A percentile compares a stretch with the other conserved stretches of the same genome.
Evolutionary conservation across 1,140 invertebrate species (phyloP).

Genomic region (Cotesia typhae): DNA sequence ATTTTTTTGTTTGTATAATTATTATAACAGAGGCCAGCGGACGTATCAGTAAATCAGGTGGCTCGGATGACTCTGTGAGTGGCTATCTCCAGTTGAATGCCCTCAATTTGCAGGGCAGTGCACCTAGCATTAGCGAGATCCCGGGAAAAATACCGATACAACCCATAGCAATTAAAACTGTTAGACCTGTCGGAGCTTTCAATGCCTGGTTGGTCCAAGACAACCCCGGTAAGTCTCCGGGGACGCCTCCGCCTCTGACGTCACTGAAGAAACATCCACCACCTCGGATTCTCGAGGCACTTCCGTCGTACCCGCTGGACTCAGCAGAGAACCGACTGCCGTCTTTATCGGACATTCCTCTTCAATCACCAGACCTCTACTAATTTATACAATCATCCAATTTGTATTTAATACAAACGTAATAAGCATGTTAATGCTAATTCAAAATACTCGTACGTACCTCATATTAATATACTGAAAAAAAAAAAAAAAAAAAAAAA

Average conservation of each 20-base stretch:
- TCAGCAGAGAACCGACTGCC: neutral
- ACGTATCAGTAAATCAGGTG: slow-evolving; percentile 58
- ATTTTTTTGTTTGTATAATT: slow-evolving; percentile 15
- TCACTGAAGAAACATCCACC: slow-evolving; percentile 38
- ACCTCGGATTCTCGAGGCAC: slow-evolving; percentile 58
- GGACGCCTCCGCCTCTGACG: slow-evolving; percentile 1
- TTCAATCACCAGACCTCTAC: too few relatives aligned
- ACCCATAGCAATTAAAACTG: slow-evolving; percentile 28
- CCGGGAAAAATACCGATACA: slow-evolving; percentile 36
- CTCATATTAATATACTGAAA: too few relatives aligned
- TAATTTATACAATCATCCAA: too few relatives aligned
- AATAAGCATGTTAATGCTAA: too few relatives aligned
- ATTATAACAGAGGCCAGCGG: slow-evolving; percentile 48
- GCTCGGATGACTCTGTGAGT: slow-evolving; percentile 51
- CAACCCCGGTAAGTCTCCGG: slow-evolving; percentile 7
- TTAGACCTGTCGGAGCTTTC: slow-evolving; percentile 38
- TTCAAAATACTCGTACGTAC: too few relatives aligned
- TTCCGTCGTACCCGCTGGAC: slow-evolving; percentile 46
- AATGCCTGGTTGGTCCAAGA: slow-evolving; percentile 43
- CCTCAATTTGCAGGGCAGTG: slow-evolving; percentile 54
- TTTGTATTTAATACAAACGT: too few relatives aligned
- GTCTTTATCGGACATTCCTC: slow-evolving; percentile 1
- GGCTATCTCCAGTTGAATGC: slow-evolving; percentile 51
- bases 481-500: too few relatives aligned
- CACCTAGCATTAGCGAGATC: slow-evolving; percentile 38